phyloP scores from a whole-genome alignment of 2,888 invertebrate species.

The Nymphalis c-album region DNA sequence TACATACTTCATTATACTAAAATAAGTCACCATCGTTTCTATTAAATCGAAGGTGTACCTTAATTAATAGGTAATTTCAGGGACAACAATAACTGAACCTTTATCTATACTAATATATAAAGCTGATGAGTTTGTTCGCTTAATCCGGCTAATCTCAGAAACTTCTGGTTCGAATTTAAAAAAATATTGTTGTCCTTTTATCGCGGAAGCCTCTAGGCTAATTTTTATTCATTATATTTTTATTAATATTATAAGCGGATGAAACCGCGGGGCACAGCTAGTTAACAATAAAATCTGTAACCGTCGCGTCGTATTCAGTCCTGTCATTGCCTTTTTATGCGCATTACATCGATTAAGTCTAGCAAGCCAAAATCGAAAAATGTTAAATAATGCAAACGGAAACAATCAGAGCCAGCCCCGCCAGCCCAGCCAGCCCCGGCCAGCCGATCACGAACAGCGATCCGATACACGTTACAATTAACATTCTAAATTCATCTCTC shows the following conservation, averaged over 20 bases:
- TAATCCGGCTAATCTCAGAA: too few species aligned
- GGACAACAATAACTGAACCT: constrained; percentile 2
- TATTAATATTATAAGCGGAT: too few species aligned
- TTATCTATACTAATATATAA: too few species aligned
- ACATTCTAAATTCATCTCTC: constrained; percentile 32
- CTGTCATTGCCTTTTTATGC: constrained; percentile 1
- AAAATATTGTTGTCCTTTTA: too few species aligned
- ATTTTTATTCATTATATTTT: too few species aligned
- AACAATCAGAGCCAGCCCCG: constrained; percentile 2
- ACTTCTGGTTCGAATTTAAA: too few species aligned
- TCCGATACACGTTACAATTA: constrained; percentile 26
- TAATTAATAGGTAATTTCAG: background rate
- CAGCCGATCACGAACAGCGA: constrained; percentile 13
- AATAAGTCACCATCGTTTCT: too few species aligned
- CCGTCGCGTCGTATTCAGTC: constrained; percentile 12
- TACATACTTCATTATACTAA: too few species aligned
- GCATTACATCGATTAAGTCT: background rate
- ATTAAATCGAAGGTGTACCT: background rate
- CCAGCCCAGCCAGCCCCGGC: background rate
- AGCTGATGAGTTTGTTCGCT: too few species aligned
- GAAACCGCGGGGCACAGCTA: too few species aligned
- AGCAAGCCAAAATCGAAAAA: constrained; percentile 1
- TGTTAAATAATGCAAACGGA: constrained; percentile 3
- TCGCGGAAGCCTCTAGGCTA: too few species aligned
- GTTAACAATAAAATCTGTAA: constrained; percentile 12